These are phyloP conservation scores for Drosophila pegasa DNA, from an alignment of 2,888 invertebrate species.

Conservation along the genomic window DNA sequence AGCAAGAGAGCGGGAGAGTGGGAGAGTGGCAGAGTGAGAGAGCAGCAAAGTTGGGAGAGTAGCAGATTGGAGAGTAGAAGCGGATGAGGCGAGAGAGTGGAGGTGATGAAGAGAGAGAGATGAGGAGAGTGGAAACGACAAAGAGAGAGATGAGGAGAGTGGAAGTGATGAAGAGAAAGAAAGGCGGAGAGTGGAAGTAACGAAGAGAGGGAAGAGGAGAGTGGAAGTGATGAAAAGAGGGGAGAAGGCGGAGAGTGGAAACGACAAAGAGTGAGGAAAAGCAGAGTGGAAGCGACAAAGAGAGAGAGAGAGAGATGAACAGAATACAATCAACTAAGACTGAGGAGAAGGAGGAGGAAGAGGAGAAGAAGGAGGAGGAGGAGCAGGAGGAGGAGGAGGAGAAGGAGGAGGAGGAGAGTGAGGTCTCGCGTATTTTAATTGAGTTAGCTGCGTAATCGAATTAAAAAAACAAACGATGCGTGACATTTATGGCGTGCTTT, in stretches of 20 bases:
- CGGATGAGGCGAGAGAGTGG: neutral
- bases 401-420: no score
- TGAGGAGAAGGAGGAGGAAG: no score
- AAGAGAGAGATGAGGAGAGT: no score
- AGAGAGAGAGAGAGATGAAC: neutral
- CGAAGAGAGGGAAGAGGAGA: no score
- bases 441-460: constrained; percentile 74
- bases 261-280: neutral
- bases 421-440: constrained; percentile 66
- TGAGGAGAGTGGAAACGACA: no score
- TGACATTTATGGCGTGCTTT: constrained; percentile 53
- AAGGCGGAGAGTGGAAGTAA: no score
- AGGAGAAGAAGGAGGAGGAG: no score
- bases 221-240: neutral
- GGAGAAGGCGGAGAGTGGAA: neutral
- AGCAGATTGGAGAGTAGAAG: neutral
- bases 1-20: constrained; percentile 1
- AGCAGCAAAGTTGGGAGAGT: neutral
- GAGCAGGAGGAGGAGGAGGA: no score
- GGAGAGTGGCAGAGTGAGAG: neutral
- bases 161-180: no score
- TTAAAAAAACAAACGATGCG: constrained; percentile 47
- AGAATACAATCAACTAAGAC: no score
- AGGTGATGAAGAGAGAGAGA: neutral
- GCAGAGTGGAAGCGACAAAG: no score